Evolutionary conservation across 2,797 vertebrate genomes (phyloP).

Genomic region (Semotilus atromaculatus): DNA sequence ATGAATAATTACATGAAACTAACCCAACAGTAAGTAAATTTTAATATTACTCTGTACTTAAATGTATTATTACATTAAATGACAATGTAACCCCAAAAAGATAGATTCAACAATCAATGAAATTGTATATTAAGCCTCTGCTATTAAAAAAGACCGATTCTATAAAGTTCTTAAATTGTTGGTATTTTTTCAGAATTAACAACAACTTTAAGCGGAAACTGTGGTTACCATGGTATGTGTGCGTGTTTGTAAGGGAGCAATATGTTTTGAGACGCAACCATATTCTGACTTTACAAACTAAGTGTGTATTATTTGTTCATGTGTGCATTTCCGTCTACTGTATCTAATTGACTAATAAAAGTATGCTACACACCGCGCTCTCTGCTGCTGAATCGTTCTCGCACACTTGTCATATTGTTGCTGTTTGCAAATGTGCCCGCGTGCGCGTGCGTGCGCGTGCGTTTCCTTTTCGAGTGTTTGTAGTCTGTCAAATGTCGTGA

Average conservation of each 20-base stretch:
- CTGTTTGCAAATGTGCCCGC: constrained; percentile 13
- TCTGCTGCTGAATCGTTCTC: too few relatives aligned
- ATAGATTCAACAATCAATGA: background rate
- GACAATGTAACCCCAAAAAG: background rate
- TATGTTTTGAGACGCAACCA: background rate
- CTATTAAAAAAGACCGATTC: background rate
- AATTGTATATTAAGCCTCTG: background rate
- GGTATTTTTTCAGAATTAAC: background rate
- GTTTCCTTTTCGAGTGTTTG: constrained; percentile 38
- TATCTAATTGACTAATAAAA: background rate
- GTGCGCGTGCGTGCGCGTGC: background rate
- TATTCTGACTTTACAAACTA: background rate
- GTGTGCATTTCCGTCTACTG: background rate
- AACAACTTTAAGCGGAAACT: background rate
- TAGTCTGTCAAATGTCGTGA: constrained; percentile 50
- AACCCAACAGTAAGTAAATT: background rate
- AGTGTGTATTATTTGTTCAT: background rate
- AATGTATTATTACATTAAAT: background rate
- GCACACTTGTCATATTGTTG: background rate
- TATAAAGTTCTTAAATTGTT: background rate
- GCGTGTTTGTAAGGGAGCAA: background rate
- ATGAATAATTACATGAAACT: background rate
- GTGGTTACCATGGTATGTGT: background rate
- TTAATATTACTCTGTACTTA: background rate
- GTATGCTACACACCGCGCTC: rapidly evolving